These are phyloP conservation scores for Argentina silus DNA, from an alignment of 2,797 vertebrate genomes.

Conservation along the genomic window DNA sequence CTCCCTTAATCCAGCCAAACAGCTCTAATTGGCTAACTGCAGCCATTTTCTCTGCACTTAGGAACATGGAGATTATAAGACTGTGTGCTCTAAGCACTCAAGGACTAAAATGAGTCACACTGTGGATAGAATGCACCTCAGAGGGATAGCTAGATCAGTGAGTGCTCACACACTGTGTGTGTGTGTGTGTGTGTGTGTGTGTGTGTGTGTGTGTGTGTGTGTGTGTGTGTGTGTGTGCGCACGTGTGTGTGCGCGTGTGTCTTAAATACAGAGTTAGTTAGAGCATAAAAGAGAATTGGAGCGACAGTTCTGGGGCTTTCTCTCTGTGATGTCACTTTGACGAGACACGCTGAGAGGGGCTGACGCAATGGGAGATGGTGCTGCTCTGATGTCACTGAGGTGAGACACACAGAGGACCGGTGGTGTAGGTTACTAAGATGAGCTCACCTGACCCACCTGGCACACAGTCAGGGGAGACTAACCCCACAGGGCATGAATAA, in stretches of 20 bases:
- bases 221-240: too few relatives aligned
- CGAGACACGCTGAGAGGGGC: background rate
- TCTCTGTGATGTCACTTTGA: background rate
- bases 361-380: background rate
- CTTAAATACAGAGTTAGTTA: background rate
- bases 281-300: background rate
- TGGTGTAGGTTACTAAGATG: background rate
- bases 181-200: too few relatives aligned
- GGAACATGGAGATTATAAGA: slow-evolving; percentile 32
- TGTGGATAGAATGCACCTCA: slow-evolving; percentile 44
- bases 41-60: slow-evolving; percentile 62
- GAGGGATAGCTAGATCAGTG: slow-evolving; percentile 31
- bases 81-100: slow-evolving; percentile 39
- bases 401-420: slow-evolving; percentile 6
- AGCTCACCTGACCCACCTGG: slow-evolving; percentile 7
- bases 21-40: slow-evolving; percentile 67
- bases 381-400: background rate
- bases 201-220: too few relatives aligned
- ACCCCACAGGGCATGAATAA: background rate
- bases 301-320: background rate
- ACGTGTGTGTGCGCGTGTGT: too few relatives aligned
- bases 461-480: background rate
- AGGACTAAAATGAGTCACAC: slow-evolving; percentile 61
- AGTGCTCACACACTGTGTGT: background rate
- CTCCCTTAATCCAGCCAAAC: slow-evolving; percentile 62